phyloP scores from a whole-genome alignment of 2,113 vertebrate genomes.

The Equus quagga region DNA sequence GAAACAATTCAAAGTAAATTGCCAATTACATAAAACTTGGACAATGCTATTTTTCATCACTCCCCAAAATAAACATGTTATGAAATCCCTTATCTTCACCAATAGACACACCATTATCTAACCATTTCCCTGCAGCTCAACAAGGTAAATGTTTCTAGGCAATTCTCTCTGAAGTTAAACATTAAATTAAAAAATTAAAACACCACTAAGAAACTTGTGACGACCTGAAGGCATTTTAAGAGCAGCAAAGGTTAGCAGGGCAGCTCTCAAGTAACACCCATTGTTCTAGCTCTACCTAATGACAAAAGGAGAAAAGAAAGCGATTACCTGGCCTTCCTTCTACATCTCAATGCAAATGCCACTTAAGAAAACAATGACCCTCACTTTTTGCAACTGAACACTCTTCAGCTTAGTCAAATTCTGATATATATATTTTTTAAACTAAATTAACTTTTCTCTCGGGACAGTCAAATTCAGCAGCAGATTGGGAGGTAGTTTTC shows the following conservation, averaged over 20 bases:
- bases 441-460: constrained; percentile 34
- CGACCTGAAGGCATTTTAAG: constrained; percentile 87
- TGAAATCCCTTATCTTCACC: constrained; percentile 22
- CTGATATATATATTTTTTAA: neutral
- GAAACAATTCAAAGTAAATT: constrained; percentile 57
- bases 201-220: constrained; percentile 79
- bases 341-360: constrained; percentile 83
- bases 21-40: constrained; percentile 40
- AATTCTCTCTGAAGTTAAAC: constrained; percentile 75
- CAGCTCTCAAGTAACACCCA: constrained; percentile 87
- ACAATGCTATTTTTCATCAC: constrained; percentile 38
- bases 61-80: constrained; percentile 15
- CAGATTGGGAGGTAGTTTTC: neutral
- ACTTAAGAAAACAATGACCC: constrained; percentile 69
- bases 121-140: constrained; percentile 38
- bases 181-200: constrained; percentile 85
- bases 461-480: neutral
- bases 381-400: neutral
- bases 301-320: constrained; percentile 87
- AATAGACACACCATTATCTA: constrained; percentile 43
- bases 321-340: constrained; percentile 87
- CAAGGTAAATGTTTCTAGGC: constrained; percentile 65
- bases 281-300: constrained; percentile 84
- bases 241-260: constrained; percentile 88
- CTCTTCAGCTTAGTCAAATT: constrained; percentile 44